Base-by-base conservation (phyloP, 2,113 vertebrate genomes). In the Prunella himalayana region DNA sequence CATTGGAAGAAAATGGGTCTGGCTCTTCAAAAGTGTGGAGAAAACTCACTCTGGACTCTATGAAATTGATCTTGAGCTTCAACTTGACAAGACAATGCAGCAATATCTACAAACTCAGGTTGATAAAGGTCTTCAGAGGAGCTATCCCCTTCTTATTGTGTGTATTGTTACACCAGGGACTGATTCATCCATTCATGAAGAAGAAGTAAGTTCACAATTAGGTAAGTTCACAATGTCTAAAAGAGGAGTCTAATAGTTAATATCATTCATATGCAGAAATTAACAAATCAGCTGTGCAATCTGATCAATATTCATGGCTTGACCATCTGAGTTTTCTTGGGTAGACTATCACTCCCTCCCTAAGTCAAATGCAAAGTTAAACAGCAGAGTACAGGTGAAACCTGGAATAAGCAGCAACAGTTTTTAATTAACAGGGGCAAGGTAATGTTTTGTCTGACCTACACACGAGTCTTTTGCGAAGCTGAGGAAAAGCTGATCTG, bases 141-240 rank as follows among this genome's bases (percentile, higher is more conserved):
- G 10, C 3, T 82, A 15, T 35, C 2, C 3, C 3, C 13, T 90
- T 91, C 41, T 27, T 33, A 24, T 2, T 30, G 13, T 33, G 45
- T 4, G 23, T 45, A 25, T 47, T 76, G 16, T 73, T 54, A 78
- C 24, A 35, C 0, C 0, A 54, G 23, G 2, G 20, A 35, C 4
- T 1, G 0, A 49, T 65, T 65, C 1, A 4, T 69, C 9, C 15
- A 19, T 54, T 66, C 11, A 42, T 12, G 12, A 24, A 56, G 44
- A 60, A 79, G 15, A 72, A 77, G 3, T 8, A 72, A 83, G 3
- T 12, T 68, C 6, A 7, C 33, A 75, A 35, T 56, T 51, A 51
- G 9, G 3, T 37, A 37, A 37, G 37, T 37, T 37, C 37, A 37
- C 37, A 37, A 9, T n/a, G 4, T 28, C 39, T 56, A 21, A 88